These are phyloP conservation scores for Prolemur simus DNA, from an alignment of 2,113 vertebrate genomes.

Conservation along the genomic window DNA sequence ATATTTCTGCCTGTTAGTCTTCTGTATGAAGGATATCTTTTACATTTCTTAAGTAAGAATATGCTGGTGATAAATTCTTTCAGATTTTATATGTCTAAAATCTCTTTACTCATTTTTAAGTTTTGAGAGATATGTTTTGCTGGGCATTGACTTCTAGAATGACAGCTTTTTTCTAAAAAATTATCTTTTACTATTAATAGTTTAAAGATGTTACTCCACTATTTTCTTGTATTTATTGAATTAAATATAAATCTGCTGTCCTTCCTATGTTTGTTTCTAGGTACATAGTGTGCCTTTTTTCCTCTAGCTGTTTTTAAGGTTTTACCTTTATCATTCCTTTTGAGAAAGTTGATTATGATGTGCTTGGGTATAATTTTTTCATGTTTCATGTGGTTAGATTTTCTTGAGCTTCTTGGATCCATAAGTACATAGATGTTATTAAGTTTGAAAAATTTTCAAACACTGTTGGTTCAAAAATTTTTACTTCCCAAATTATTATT, in stretches of 20 bases:
- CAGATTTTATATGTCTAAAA: background rate
- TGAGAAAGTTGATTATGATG: background rate
- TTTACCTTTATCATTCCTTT: background rate
- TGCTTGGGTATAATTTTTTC: background rate
- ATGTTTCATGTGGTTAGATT: background rate
- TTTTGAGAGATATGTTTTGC: background rate
- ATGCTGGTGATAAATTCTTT: no score
- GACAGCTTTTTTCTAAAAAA: background rate
- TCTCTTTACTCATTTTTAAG: background rate
- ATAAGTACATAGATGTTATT: background rate
- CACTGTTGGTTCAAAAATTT: background rate
- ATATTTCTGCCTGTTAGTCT: no score
- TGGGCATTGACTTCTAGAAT: background rate
- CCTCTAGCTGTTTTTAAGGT: background rate
- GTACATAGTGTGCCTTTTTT: background rate
- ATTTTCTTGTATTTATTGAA: background rate
- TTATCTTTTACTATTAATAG: rapidly evolving
- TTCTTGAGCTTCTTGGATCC: background rate
- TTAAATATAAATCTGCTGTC: background rate
- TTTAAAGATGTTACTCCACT: background rate
- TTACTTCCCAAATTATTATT: background rate
- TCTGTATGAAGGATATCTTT: no score
- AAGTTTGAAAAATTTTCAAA: background rate
- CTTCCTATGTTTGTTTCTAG: background rate
- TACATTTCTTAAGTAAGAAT: no score